Evolutionary conservation across 2,888 invertebrate genomes (phyloP), one percentile per base, ranked within the genome.

Genomic region (Apomyelois bistriatella): DNA sequence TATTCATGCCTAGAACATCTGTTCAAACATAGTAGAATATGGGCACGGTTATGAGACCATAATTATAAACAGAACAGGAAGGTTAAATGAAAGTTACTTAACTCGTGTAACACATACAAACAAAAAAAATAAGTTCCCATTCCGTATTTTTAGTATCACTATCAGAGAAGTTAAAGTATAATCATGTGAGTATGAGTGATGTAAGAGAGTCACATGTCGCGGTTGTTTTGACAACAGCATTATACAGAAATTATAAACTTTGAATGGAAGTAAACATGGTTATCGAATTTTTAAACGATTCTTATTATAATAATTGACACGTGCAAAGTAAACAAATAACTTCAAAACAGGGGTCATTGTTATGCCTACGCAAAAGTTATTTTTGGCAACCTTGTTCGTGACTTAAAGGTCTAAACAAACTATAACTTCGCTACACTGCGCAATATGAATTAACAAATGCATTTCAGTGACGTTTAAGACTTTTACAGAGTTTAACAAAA

Each of bases 51-150:
- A 52, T 54, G 37, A 54, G 48, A 48, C 50, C 54, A 49, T 37
- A 53, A 48, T 37, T 12, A 37, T 53, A 55, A 55, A 56, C 58
- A 58, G 52, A 35, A 56, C 9, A 41, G n/a, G 53, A 67, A 69
- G 65, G 64, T 59, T 53, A 60, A 57, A 61, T 64, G 53, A 65
- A 66, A 60, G 62, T 61, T 60, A 38, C 56, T 52, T 53, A 52
- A 56, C 59, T 12, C 48, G 28, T 41, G 60, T 57, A 59, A 54
- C 8, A 56, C 42, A 22, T 55, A 56, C 36, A 38, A 58, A 58
- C 22, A 38, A 17, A 10, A 36, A 35, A 48, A 37, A 37, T 52
- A 52, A 30, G 38, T 46, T 52, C 36, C 51, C 42, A 40, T 56
- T 52, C 53, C 48, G 40, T 37, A 50, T 47, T 50, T 43, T 40